These are phyloP conservation scores for Paguma larvata DNA, from an alignment of 2,797 vertebrate genomes.

Conservation along the genomic window DNA sequence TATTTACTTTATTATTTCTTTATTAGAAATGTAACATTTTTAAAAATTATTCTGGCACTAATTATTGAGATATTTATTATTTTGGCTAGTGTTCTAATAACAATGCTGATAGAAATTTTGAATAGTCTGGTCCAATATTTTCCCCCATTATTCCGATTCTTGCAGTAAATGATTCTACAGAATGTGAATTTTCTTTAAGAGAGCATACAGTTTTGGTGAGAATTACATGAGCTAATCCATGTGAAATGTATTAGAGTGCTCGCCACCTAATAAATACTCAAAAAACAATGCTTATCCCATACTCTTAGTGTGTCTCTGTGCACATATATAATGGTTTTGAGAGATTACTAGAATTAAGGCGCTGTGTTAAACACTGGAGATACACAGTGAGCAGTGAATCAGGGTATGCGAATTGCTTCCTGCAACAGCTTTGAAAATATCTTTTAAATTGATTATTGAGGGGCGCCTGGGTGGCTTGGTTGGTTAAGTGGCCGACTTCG, in stretches of 20 bases:
- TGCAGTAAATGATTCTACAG: neutral
- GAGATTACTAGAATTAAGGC: neutral
- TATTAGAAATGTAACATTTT: conserved; percentile 3
- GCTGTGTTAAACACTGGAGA: neutral
- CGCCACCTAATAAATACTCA: neutral
- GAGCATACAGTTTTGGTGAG: neutral
- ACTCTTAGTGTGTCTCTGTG: neutral
- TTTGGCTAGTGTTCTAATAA: neutral
- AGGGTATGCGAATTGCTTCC: neutral
- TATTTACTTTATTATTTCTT: neutral
- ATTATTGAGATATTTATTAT: neutral
- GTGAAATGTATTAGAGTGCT: neutral
- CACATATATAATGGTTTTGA: neutral
- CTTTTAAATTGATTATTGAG: neutral
- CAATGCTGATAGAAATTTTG: neutral
- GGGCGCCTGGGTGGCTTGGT: too few species aligned
- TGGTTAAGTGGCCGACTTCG: too few species aligned
- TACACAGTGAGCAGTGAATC: neutral
- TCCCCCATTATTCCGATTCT: neutral
- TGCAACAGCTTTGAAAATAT: neutral
- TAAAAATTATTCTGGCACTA: conserved; percentile 17
- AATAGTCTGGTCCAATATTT: neutral
- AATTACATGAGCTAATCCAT: neutral
- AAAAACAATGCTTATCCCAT: neutral
- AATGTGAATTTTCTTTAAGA: conserved; percentile 31